phyloP scores from a whole-genome alignment of 2,888 invertebrate genomes.

The Drosophila villosipedis region DNA sequence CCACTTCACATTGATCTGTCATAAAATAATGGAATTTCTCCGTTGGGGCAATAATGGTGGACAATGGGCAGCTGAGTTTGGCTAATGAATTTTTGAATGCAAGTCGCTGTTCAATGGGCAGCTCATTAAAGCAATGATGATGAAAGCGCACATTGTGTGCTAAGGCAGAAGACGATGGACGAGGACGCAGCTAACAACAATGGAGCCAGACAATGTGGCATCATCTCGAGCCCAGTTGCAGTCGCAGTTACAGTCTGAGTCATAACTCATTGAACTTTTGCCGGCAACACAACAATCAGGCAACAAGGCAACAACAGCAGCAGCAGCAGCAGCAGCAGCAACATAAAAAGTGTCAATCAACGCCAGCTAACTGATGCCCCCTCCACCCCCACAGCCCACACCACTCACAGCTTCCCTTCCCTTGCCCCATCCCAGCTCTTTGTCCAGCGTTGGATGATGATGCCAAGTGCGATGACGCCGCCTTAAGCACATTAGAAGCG shows the following conservation, averaged over 20 bases:
- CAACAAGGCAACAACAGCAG: slow-evolving; percentile 12
- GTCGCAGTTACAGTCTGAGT: slow-evolving; percentile 32
- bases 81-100: slow-evolving; percentile 69
- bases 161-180: neutral
- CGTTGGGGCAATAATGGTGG: slow-evolving; percentile 34
- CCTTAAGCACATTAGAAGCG: slow-evolving; percentile 25
- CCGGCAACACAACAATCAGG: slow-evolving; percentile 38
- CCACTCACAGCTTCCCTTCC: neutral
- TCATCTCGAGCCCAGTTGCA: slow-evolving; percentile 4
- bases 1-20: neutral
- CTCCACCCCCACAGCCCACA: neutral
- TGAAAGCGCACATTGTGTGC: slow-evolving; percentile 1
- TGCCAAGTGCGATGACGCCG: slow-evolving; percentile 48
- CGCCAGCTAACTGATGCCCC: slow-evolving; percentile 47
- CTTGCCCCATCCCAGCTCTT: neutral
- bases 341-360: slow-evolving; percentile 76
- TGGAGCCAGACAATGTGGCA: slow-evolving; percentile 8
- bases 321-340: slow-evolving; percentile 40
- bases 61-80: slow-evolving; percentile 24
- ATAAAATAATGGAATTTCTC: slow-evolving; percentile 19
- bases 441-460: slow-evolving; percentile 19
- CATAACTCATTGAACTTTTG: slow-evolving; percentile 78
- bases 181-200: neutral
- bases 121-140: slow-evolving; percentile 59
- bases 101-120: slow-evolving; percentile 44